phyloP scores from a whole-genome alignment of 2,888 invertebrate species.

The Ischnura elegans region DNA sequence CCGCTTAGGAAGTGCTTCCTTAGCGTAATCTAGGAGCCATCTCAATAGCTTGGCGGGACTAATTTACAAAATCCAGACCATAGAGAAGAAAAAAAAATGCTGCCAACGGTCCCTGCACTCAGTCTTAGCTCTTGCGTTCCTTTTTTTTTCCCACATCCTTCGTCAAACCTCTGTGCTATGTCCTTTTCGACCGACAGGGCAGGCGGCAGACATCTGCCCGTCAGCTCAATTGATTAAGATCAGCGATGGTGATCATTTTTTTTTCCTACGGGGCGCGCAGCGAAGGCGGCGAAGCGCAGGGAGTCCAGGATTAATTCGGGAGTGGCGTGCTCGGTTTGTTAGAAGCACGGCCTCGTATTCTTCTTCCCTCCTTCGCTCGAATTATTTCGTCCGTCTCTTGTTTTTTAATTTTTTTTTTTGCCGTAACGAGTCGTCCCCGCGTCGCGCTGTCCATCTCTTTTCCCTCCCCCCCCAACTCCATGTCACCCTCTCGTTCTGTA shows the following conservation, averaged over 20 bases:
- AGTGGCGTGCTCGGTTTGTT: not conserved
- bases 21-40: not conserved
- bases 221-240: conserved; percentile 58
- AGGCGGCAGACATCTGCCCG: conserved; percentile 40
- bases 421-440: not conserved
- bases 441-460: not conserved
- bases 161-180: not conserved
- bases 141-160: not conserved
- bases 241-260: conserved; percentile 14
- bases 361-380: not conserved
- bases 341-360: not conserved
- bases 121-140: not conserved
- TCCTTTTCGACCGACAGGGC: not conserved
- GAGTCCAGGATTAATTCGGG: not conserved
- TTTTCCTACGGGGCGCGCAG: not conserved
- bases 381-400: not conserved
- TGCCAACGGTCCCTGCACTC: not conserved
- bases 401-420: not conserved
- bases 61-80: not conserved
- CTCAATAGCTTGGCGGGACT: conserved; percentile 7
- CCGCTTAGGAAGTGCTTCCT: not conserved
- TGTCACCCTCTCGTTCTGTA: not conserved
- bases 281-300: not conserved
- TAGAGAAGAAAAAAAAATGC: not conserved
- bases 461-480: not conserved